A percentile compares a stretch with the other conserved stretches of the same genome.
Evolutionary conservation across 2,888 invertebrate genomes (phyloP).

Genomic region (Eupithecia vulgata): DNA sequence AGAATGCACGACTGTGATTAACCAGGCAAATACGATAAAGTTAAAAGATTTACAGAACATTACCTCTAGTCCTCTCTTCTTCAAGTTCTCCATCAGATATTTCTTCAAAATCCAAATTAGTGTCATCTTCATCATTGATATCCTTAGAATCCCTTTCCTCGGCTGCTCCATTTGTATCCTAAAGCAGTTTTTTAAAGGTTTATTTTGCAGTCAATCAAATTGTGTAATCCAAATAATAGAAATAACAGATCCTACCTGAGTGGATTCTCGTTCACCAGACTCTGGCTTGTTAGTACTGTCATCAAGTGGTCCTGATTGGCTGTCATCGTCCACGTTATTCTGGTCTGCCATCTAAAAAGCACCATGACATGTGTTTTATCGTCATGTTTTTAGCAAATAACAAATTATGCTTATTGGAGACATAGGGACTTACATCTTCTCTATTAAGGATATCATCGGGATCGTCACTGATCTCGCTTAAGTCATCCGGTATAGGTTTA

Average conservation of each 20-base stretch:
- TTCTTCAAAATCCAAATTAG: constrained; percentile 93
- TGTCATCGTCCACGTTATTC: constrained; percentile 69
- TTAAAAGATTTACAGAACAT: background rate
- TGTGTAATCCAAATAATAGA: background rate
- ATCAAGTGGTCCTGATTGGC: constrained; percentile 67
- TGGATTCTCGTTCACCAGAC: constrained; percentile 72
- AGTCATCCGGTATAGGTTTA: constrained; percentile 86
- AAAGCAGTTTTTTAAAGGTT: background rate
- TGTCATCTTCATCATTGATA: constrained; percentile 88
- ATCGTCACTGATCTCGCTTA: constrained; percentile 95
- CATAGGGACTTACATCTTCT: constrained; percentile 83
- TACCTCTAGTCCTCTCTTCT: constrained; percentile 87
- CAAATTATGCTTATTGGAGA: background rate
- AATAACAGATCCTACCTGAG: constrained; percentile 60
- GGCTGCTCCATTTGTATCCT: constrained; percentile 74
- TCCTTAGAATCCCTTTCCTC: constrained; percentile 80
- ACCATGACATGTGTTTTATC: too few relatives aligned
- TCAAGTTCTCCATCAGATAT: constrained; percentile 95
- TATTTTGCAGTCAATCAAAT: background rate
- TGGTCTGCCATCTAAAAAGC: constrained; percentile 71
- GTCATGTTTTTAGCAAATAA: background rate
- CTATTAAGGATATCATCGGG: constrained; percentile 94
- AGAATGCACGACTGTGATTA: background rate
- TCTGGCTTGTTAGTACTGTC: constrained; percentile 66
- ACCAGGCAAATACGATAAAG: background rate